Conservation (phyloP, 2,797 vertebrate genomes). For the Cygnus olor region DNA sequence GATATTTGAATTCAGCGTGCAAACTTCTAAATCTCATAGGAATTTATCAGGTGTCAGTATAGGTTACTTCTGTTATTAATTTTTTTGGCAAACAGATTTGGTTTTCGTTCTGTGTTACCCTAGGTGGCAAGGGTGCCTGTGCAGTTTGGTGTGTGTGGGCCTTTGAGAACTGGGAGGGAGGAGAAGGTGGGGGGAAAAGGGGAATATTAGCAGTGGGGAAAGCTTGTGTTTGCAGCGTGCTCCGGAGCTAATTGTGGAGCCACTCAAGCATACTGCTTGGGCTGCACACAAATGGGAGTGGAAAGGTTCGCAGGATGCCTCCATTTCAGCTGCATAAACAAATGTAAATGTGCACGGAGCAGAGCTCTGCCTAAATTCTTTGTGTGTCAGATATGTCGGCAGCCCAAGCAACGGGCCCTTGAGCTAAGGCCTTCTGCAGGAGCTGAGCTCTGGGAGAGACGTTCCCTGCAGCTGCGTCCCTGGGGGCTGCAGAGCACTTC, state of each 20-base stretch:
- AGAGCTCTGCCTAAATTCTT: not conserved
- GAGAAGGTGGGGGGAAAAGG: not conserved
- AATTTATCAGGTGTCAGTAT: not conserved
- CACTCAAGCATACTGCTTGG: not conserved
- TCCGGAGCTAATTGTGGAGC: not conserved
- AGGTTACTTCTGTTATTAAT: not conserved
- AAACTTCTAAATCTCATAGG: not conserved
- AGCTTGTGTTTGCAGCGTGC: not conserved
- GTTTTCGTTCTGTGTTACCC: not conserved
- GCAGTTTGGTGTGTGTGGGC: fast-evolving
- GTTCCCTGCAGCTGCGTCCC: not conserved
- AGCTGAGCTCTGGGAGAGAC: not conserved
- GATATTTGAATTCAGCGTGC: not conserved
- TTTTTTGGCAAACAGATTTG: not conserved
- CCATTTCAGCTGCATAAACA: not conserved
- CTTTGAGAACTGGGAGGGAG: not conserved
- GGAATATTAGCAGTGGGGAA: not conserved
- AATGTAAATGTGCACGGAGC: not conserved
- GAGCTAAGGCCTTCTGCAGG: not conserved
- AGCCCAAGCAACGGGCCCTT: no score
- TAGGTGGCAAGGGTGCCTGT: no score
- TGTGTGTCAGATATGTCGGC: fast-evolving
- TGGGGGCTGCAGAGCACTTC: not conserved
- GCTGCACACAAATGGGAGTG: not conserved
- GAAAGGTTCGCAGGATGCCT: not conserved